A percentile compares a stretch with the other conserved stretches of the same genome.
Conservation (phyloP, 35 echinoderm and acorn worm species). For the Apostichopus parvimensis region DNA sequence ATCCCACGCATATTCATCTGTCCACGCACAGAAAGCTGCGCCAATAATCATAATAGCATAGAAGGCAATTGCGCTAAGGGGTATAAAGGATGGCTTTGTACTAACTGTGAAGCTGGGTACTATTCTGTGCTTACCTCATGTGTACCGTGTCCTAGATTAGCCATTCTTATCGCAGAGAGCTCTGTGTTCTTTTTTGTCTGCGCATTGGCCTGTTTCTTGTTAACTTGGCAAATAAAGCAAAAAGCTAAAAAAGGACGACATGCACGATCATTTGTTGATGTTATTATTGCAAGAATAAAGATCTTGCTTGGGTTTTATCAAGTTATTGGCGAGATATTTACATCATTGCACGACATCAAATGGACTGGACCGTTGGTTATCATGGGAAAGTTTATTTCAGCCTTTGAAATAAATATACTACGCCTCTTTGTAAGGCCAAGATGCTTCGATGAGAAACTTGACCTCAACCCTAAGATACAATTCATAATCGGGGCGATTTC, state of each 20-base stretch:
- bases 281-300: constrained; percentile 17
- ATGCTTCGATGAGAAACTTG: not conserved
- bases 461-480: too few species aligned
- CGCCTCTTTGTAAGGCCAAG: constrained; percentile 25
- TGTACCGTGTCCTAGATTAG: not conserved
- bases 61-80: constrained; percentile 14
- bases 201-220: not conserved
- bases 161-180: not conserved
- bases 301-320: constrained; percentile 56
- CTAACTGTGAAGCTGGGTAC: constrained; percentile 18
- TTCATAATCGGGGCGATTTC: too few species aligned
- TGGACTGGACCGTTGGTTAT: constrained; percentile 9
- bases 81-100: constrained; percentile 25
- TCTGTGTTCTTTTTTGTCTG: not conserved
- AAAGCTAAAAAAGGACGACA: too few species aligned
- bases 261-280: not conserved
- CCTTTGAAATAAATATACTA: constrained; percentile 8
- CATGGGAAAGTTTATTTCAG: not conserved
- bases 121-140: constrained; percentile 24
- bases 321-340: constrained; percentile 28
- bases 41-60: not conserved
- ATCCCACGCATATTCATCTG: not conserved
- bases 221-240: too few species aligned
- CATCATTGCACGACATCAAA: constrained; percentile 6
- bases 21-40: not conserved